These are phyloP conservation scores for Byasa hedistus DNA, from an alignment of 2,888 invertebrate species.

Conservation along the genomic window DNA sequence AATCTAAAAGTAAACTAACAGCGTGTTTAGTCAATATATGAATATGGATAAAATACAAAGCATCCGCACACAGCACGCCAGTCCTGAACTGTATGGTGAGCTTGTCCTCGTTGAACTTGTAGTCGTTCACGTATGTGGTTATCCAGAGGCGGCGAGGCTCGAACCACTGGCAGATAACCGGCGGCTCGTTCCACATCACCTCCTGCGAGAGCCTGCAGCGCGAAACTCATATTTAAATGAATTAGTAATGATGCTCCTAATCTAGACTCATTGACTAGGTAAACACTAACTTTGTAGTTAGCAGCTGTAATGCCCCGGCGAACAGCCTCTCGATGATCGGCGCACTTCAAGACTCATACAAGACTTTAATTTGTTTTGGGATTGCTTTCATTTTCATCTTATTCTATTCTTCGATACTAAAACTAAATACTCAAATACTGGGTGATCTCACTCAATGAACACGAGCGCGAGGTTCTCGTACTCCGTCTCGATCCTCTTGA, in stretches of 20 bases:
- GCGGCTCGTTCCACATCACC: slow-evolving; percentile 89
- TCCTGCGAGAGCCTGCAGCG: slow-evolving; percentile 82
- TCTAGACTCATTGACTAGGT: no score
- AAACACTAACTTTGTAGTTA: no score
- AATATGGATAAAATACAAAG: neutral
- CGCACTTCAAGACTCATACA: no score
- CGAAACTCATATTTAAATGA: neutral
- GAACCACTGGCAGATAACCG: slow-evolving; percentile 87
- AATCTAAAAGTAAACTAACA: neutral
- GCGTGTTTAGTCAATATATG: neutral
- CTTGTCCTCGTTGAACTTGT: slow-evolving; percentile 92
- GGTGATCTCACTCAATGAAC: slow-evolving; percentile 82
- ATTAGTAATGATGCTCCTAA: no score
- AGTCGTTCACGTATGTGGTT: slow-evolving; percentile 85
- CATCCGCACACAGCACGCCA: slow-evolving; percentile 77
- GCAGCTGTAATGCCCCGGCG: no score
- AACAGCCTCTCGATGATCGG: no score
- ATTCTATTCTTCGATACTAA: no score
- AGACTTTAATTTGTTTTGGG: no score
- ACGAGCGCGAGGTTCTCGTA: slow-evolving; percentile 86
- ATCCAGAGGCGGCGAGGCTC: slow-evolving; percentile 81
- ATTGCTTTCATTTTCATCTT: no score
- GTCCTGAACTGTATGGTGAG: slow-evolving; percentile 87
- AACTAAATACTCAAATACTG: no score
- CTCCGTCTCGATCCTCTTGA: slow-evolving; percentile 85